Base-by-base conservation (phyloP, 1,140 invertebrate species). In the Drosophila chauvacae region DNA sequence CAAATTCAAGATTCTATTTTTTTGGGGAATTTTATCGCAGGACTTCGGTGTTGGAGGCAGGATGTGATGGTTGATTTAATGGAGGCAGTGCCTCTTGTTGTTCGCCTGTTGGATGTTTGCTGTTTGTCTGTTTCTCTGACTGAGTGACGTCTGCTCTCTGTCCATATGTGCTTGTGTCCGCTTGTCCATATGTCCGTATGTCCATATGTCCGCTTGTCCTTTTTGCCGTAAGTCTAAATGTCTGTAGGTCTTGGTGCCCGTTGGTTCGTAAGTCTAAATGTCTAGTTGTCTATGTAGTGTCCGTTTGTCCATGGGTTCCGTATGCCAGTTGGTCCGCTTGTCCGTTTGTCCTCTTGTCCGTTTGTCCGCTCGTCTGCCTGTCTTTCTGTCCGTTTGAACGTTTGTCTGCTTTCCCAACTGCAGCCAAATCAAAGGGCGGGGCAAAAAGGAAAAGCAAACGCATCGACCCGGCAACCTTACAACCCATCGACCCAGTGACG, bases 401-500 rank as follows among this genome's bases (percentile, higher is more conserved):
- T n/a, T 20, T 35, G 50, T 53, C 35, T 35, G 53, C 20, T 35
- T 41, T 65, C 28, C 57, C 28, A 62, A 44, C 57, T 62, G 62
- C 68, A 47, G 39, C 14, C 18, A 51, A 37, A 58, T 75, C 57
- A 47, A 48, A 63, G 44, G 50, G 45, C 48, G 50, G 44, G 37
- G 14, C 55, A 23, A 58, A 30, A 33, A 39, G 14, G 41, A 65
- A 58, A 56, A 26, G 68, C 41, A 53, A 47, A 61, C 45, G 58
- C 75, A 42, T 58, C 65, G 62, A 78, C 59, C 73, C 61, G 74
- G 50, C 63, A 68, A 60, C 47, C 65, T 73, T 68, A 62, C 81
- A 66, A 77, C 76, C 77, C 71, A 80, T 65, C 85, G 85, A 87
- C 77, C 77, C 73, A 84, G 64, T 83, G 84, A 48, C 83, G 65